Evolutionary conservation across 2,888 invertebrate species (phyloP).

Genomic region (Tetheella fluctuosa): DNA sequence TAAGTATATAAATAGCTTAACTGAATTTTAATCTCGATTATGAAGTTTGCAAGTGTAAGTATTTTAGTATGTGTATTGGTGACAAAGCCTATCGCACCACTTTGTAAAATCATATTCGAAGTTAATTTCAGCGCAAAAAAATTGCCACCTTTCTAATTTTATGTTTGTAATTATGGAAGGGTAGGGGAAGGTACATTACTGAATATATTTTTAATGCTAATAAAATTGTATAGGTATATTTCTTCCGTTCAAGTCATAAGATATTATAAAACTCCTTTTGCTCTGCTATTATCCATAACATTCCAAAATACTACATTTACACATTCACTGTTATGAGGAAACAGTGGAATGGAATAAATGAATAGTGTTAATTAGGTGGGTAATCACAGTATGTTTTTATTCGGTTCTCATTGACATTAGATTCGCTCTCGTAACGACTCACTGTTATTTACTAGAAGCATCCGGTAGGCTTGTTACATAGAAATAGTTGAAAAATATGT

Average conservation of each 20-base stretch:
- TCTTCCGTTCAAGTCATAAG: too few relatives aligned
- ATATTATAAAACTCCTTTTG: too few relatives aligned
- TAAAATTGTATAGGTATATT: neutral
- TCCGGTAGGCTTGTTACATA: slow-evolving; percentile 48
- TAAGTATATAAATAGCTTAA: too few relatives aligned
- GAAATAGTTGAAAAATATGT: slow-evolving; percentile 46
- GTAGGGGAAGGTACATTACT: too few relatives aligned
- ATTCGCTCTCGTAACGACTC: slow-evolving; percentile 45
- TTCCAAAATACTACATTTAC: neutral
- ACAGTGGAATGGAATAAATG: slow-evolving; percentile 17
- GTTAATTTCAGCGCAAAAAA: too few relatives aligned
- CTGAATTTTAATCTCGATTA: neutral
- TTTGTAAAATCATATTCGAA: too few relatives aligned
- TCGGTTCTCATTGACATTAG: slow-evolving; percentile 57
- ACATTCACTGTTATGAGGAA: slow-evolving; percentile 7
- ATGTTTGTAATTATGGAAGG: too few relatives aligned
- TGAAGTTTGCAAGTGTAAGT: neutral
- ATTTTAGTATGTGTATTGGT: neutral
- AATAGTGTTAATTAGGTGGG: slow-evolving; percentile 39
- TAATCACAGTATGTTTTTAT: slow-evolving; percentile 40
- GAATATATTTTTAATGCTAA: too few relatives aligned
- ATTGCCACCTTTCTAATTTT: too few relatives aligned
- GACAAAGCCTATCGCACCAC: too few relatives aligned
- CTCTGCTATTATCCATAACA: too few relatives aligned
- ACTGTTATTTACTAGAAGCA: slow-evolving; percentile 61